phyloP scores from a whole-genome alignment of 2,113 vertebrate genomes.

The Motacilla tschutschensis region DNA sequence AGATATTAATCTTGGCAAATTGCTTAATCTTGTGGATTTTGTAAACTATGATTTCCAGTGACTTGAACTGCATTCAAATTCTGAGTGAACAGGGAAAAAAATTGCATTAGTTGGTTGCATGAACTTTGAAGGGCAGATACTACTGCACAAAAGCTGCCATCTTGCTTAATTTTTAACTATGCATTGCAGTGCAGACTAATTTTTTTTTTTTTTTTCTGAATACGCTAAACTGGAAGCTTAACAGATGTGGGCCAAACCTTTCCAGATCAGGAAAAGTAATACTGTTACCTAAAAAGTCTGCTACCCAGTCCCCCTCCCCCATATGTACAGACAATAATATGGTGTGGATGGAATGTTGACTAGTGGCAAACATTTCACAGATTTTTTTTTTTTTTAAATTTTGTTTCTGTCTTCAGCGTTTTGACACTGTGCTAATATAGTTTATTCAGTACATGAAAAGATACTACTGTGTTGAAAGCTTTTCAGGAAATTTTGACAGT shows the following conservation, averaged over 20 bases:
- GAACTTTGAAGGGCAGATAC: constrained; percentile 79
- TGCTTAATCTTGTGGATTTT: constrained; percentile 79
- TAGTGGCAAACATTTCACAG: constrained; percentile 79
- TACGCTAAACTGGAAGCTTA: constrained; percentile 81
- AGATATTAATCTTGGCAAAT: constrained; percentile 77
- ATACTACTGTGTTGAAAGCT: constrained; percentile 92
- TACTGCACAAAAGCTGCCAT: constrained; percentile 82
- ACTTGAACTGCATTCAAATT: constrained; percentile 76
- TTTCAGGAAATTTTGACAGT: constrained; percentile 93
- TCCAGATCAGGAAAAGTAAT: constrained; percentile 77
- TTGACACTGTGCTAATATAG: constrained; percentile 89
- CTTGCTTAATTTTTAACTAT: constrained; percentile 84
- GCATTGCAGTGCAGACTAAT: constrained; percentile 77
- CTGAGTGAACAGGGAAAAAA: constrained; percentile 66
- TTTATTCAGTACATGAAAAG: constrained; percentile 87
- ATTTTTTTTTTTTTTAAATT: constrained; percentile 38
- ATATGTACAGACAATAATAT: constrained; percentile 82
- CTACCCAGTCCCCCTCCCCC: constrained; percentile 65
- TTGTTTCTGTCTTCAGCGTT: constrained; percentile 78
- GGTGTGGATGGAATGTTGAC: constrained; percentile 81
- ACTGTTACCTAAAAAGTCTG: constrained; percentile 72
- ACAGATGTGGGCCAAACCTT: constrained; percentile 79
- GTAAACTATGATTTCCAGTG: constrained; percentile 71
- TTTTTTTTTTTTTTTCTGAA: constrained; percentile 31
- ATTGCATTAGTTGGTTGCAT: constrained; percentile 78